Base-by-base conservation (phyloP, 2,113 vertebrate species). In the Clarias gariepinus region DNA sequence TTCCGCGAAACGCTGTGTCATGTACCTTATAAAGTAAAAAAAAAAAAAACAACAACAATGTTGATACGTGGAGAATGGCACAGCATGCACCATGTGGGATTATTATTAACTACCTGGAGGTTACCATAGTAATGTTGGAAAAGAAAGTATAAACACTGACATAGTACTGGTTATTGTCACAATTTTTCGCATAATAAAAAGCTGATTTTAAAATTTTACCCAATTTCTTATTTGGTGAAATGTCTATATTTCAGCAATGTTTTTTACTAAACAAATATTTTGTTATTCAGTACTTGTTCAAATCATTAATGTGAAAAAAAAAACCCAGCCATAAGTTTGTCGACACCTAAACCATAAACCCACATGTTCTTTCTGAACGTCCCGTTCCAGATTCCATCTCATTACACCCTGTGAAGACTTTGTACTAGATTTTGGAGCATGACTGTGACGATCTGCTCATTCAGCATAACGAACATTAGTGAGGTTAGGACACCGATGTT, bases 1-100 rank as follows among this genome's bases (percentile, higher is more conserved):
- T 81, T 89, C 52, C 77, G 47, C 61, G 66, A 28, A 83, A 53
- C 84, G 82, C 88, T 90, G 90, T 90, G 60, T 55, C 23, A 73
- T 41, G 41, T 25, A 81, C 9, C 57, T 87, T 86, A 64, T 66
- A 71, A 90, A 81, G 19, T 84, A 89, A 89, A 89, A 87, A 47
- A 71, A 89, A 81, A 13, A 82, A 89, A 87, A 47, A 47, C 7
- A 47, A 47, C 0, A 81, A 85, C 71, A 71, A 30, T 5, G 6
- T 28, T 57, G 68, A 85, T 78, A 76, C 25, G 16, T 63, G 84
- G 6, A 53, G 36, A 85, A 33, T 53, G 3, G 60, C 16, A 82
- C 25, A 8, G 77, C 9, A 41, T 57, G 11, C 6, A 25, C 74
- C 8, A 64, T 13, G 19, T 63, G 55, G 61, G 69, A 69, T 85